Evolutionary conservation across 2,797 vertebrate genomes (phyloP), one percentile per base, ranked within the genome.

Genomic region (Phalloptychus januarius): DNA sequence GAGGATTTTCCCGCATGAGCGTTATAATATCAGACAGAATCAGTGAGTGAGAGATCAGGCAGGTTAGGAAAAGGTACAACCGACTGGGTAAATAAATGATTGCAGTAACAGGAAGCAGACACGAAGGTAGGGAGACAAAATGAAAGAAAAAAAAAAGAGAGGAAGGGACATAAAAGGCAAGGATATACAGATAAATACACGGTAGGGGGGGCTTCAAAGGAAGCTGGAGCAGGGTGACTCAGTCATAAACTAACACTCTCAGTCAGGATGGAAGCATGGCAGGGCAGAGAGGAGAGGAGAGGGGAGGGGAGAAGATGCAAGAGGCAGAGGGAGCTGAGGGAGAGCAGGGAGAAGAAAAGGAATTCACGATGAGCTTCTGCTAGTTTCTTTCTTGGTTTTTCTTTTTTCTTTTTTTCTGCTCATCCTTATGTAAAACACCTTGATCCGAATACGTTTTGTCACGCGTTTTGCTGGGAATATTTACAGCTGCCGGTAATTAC

Each of bases 21-120:
- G 36, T 87, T 86, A 92, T 84, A 83, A 90, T 90, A 91, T 91
- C 79, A 88, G 91, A 93, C 83, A 79, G 91, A 91, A 88, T 91
- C 85, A 80, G 86, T 88, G 91, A 92, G 88, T 85, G 88, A 87
- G 86, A 87, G 79, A 85, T 74, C 20, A 10, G 76, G 81, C 74
- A 75, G 75, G 76, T 71, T 76, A 81, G 7, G 7, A 86, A 91
- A 85, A 86, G 54, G 79, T 15, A 13, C 65, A 36, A 87, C 79
- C 83, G 81, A 83, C 83, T 79, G 74, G 89, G 87, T 92, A 90
- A 90, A 94, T 91, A 94, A 90, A 91, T 89, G 87, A 93, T 91
- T 72, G 86, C 87, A 86, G 84, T 79, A 87, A 83, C 84, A 85
- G 85, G 85, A 89, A 88, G 73, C 78, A 86, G 80, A 89, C 82